phyloP scores from a whole-genome alignment of 2,113 vertebrate species.

The Butorides virescens region DNA sequence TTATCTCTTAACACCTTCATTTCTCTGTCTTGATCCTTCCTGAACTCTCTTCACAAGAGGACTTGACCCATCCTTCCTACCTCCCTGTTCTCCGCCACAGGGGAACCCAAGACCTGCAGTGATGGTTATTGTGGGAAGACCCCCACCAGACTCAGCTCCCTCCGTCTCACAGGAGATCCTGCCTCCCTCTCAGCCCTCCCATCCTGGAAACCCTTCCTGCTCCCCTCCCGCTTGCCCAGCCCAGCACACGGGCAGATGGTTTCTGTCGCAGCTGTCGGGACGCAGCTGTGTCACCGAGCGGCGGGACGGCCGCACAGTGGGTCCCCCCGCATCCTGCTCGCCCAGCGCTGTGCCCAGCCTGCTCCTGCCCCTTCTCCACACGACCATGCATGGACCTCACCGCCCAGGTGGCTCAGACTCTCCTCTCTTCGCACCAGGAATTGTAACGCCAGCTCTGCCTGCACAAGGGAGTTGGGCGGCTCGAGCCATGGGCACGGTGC shows the following conservation, averaged over 20 bases:
- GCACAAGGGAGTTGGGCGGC: accelerated
- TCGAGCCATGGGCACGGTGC: accelerated
- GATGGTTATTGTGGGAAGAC: not conserved
- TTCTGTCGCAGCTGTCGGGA: slow-evolving; percentile 8
- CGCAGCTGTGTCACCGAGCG: not conserved
- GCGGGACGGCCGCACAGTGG: accelerated
- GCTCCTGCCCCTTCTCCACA: not conserved
- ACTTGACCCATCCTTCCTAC: not conserved
- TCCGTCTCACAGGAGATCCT: not conserved
- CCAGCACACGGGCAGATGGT: not conserved
- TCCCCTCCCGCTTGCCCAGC: not conserved
- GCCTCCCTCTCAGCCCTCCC: not conserved
- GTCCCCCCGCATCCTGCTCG: not conserved
- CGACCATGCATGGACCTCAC: accelerated
- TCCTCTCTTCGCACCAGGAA: not conserved
- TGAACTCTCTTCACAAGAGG: not conserved
- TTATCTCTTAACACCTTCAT: not conserved
- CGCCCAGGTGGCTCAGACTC: not conserved
- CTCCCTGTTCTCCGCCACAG: accelerated
- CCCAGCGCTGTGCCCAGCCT: not conserved
- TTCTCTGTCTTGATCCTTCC: not conserved
- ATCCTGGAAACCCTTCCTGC: not conserved
- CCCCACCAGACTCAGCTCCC: not conserved
- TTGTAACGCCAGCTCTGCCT: not conserved
- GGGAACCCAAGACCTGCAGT: not conserved